Evolutionary conservation across 2,888 invertebrate species (phyloP).

Genomic region (Caenorhabditis zanzibari): DNA sequence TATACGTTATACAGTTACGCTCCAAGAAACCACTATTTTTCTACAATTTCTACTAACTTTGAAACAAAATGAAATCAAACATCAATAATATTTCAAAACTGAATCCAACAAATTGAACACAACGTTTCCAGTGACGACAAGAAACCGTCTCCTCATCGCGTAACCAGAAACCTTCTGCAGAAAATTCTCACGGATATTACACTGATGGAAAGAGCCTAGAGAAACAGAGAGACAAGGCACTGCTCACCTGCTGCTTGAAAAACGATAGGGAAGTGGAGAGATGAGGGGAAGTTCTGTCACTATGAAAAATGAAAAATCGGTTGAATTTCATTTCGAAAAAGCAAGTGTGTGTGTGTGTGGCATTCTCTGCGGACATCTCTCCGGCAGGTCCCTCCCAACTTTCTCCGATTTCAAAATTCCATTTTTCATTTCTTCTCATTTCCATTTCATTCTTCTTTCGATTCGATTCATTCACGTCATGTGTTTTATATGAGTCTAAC

Average conservation of each 20-base stretch:
- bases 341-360: slow-evolving; percentile 20
- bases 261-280: slow-evolving; percentile 27
- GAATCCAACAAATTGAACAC: not conserved
- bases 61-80: too few relatives aligned
- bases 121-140: not conserved
- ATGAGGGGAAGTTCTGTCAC: slow-evolving; percentile 25
- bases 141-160: slow-evolving; percentile 9
- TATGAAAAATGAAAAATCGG: slow-evolving; percentile 48
- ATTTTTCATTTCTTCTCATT: slow-evolving; percentile 37
- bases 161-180: slow-evolving; percentile 48
- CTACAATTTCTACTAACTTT: too few relatives aligned
- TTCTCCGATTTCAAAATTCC: slow-evolving; percentile 39
- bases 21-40: too few relatives aligned
- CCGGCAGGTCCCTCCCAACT: slow-evolving; percentile 7
- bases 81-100: not conserved
- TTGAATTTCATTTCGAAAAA: slow-evolving; percentile 33
- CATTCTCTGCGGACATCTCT: slow-evolving; percentile 19
- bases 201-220: slow-evolving; percentile 27
- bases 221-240: slow-evolving; percentile 1
- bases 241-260: slow-evolving; percentile 53
- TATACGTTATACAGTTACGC: too few relatives aligned
- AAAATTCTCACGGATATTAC: slow-evolving; percentile 57
- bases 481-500: slow-evolving; percentile 44
- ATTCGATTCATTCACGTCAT: slow-evolving; percentile 44
- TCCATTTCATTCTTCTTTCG: slow-evolving; percentile 29